These are phyloP conservation scores for Mesodorylaimus sp. DNA, from an alignment of 2,888 invertebrate genomes.

Conservation along the genomic window DNA sequence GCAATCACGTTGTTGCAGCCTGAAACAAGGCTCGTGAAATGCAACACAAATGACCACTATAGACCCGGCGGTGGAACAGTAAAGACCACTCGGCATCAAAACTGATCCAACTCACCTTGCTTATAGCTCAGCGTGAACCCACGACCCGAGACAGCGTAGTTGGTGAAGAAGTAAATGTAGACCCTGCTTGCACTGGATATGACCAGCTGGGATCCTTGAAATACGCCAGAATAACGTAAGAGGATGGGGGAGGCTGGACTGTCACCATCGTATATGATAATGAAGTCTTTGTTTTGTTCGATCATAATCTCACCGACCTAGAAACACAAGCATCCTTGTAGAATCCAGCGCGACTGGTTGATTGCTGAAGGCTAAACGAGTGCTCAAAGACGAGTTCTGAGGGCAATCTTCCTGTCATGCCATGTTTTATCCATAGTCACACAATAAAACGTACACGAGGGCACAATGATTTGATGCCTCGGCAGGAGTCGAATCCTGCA, in stretches of 20 bases:
- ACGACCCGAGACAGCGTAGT: constrained; percentile 50
- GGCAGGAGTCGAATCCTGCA: too few relatives aligned
- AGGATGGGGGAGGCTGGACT: constrained; percentile 65
- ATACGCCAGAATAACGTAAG: constrained; percentile 58
- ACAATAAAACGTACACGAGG: too few relatives aligned
- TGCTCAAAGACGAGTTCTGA: too few relatives aligned
- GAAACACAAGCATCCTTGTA: constrained; percentile 12
- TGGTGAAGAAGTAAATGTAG: constrained; percentile 77
- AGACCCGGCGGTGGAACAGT: not conserved
- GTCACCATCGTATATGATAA: constrained; percentile 74
- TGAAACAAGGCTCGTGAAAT: constrained; percentile 24
- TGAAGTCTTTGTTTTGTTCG: constrained; percentile 46
- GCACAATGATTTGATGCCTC: too few relatives aligned
- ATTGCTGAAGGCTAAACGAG: too few relatives aligned
- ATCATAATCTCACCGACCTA: constrained; percentile 31
- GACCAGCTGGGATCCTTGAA: constrained; percentile 55
- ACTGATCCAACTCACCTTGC: constrained; percentile 38
- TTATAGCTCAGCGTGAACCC: constrained; percentile 75
- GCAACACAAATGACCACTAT: not conserved
- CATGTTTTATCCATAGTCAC: too few relatives aligned
- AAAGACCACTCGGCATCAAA: not conserved
- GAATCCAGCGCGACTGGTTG: constrained; percentile 47
- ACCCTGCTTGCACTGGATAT: constrained; percentile 72
- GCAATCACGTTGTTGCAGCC: constrained; percentile 48
- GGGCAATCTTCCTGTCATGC: too few relatives aligned